phyloP scores from a whole-genome alignment of 1,140 invertebrate species.

The Pseudobourletiella spinata region DNA sequence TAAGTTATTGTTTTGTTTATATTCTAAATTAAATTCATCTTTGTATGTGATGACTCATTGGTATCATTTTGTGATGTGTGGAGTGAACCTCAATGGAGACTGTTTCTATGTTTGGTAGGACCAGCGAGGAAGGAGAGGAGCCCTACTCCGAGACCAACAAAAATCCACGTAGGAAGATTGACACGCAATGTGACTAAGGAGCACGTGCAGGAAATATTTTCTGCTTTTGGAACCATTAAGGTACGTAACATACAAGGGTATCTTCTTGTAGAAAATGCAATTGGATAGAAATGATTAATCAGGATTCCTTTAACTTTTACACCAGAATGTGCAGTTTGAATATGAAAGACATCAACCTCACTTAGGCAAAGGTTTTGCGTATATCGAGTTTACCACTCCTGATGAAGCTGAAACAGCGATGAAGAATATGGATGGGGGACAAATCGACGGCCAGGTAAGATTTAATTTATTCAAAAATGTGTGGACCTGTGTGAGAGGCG shows the following conservation, averaged over 20 bases:
- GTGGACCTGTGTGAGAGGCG: neutral
- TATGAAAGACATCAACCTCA: conserved; percentile 75
- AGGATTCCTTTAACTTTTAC: neutral
- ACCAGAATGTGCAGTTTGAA: conserved; percentile 68
- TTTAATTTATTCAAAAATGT: neutral
- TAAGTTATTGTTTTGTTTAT: too few relatives aligned
- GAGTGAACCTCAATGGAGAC: too few relatives aligned
- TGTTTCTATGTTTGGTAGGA: neutral
- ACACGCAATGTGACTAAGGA: conserved; percentile 84
- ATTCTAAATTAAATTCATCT: too few relatives aligned
- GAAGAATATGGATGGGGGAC: conserved; percentile 96
- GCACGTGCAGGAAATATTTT: conserved; percentile 92
- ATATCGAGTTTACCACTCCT: conserved; percentile 85
- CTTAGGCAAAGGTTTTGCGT: conserved; percentile 80
- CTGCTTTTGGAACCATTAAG: conserved; percentile 82
- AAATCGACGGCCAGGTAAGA: conserved; percentile 60
- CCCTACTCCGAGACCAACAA: conserved; percentile 72
- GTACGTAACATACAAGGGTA: conserved; percentile 9
- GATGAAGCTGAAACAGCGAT: conserved; percentile 97
- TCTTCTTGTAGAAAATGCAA: neutral
- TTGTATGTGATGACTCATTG: too few relatives aligned
- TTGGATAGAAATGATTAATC: neutral
- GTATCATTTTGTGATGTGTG: too few relatives aligned
- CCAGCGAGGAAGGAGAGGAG: conserved; percentile 56
- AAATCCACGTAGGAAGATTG: conserved; percentile 85